Conservation (phyloP, 2,797 vertebrate genomes). For the Melanotaenia pygmaea region DNA sequence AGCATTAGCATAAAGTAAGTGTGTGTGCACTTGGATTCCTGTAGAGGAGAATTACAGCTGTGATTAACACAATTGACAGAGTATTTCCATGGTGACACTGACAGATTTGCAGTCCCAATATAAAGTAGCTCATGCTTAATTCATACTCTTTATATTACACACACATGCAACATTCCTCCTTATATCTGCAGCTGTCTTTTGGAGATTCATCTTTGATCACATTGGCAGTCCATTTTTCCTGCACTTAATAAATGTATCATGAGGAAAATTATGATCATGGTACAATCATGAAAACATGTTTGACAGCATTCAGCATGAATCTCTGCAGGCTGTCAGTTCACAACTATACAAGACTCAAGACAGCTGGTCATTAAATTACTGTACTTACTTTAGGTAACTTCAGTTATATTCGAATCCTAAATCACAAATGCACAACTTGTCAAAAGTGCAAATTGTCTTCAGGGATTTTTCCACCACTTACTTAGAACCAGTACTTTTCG, state of each 20-base stretch:
- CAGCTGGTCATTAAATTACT: constrained; percentile 24
- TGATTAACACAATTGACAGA: constrained; percentile 43
- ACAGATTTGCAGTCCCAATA: constrained; percentile 35
- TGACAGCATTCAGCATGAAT: constrained; percentile 12
- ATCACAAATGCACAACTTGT: background rate
- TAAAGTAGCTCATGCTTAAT: constrained; percentile 19
- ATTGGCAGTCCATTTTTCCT: constrained; percentile 35
- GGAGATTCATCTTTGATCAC: constrained; percentile 40
- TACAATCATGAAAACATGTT: constrained; percentile 6
- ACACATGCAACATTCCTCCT: background rate
- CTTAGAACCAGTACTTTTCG: background rate
- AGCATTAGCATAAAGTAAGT: constrained; percentile 35
- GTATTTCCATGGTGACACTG: constrained; percentile 54
- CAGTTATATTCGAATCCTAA: background rate
- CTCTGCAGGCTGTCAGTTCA: constrained; percentile 38
- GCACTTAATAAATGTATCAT: constrained; percentile 16
- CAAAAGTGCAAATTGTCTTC: no score
- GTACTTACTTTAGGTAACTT: background rate
- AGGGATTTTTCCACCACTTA: background rate
- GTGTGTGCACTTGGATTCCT: constrained; percentile 41
- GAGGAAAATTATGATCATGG: constrained; percentile 7
- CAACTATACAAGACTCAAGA: constrained; percentile 17
- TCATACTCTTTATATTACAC: constrained; percentile 7
- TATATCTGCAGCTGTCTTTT: constrained; percentile 38
- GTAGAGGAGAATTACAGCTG: constrained; percentile 57